Evolutionary conservation across 2,888 invertebrate genomes (phyloP).

Genomic region (Eulithis prunata): DNA sequence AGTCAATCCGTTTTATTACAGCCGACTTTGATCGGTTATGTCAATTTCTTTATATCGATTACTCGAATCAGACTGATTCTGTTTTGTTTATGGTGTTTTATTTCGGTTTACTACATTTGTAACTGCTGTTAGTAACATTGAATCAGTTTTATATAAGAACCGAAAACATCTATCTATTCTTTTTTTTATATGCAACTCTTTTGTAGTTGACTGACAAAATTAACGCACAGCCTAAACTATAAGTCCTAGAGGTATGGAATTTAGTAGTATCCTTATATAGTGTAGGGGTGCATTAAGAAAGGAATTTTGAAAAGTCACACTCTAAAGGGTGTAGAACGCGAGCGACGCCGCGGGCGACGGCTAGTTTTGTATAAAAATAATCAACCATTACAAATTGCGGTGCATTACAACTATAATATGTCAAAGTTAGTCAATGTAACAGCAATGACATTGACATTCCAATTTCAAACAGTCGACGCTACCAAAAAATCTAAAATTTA

Average conservation of each 20-base stretch:
- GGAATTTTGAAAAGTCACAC: no score
- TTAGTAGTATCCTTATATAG: no score
- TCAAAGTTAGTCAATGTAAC: not conserved
- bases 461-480: conserved; percentile 48
- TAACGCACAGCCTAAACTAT: no score
- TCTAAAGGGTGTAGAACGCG: no score
- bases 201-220: no score
- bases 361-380: not conserved
- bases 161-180: not conserved
- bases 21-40: conserved; percentile 75
- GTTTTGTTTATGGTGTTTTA: conserved; percentile 39
- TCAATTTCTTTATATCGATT: conserved; percentile 64
- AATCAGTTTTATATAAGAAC: not conserved
- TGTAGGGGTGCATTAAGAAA: no score
- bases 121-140: not conserved
- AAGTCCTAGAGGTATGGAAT: no score
- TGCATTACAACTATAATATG: not conserved
- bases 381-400: not conserved
- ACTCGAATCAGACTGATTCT: conserved; percentile 29
- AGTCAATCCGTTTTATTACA: conserved; percentile 81
- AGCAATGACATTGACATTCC: conserved; percentile 70
- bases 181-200: no score
- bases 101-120: not conserved
- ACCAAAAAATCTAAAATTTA: conserved; percentile 72
- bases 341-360: no score